A percentile compares a stretch with the other conserved stretches of the same genome.
These are phyloP conservation scores for Deroptyus accipitrinus DNA, from an alignment of 2,113 vertebrate genomes.

Conservation along the genomic window DNA sequence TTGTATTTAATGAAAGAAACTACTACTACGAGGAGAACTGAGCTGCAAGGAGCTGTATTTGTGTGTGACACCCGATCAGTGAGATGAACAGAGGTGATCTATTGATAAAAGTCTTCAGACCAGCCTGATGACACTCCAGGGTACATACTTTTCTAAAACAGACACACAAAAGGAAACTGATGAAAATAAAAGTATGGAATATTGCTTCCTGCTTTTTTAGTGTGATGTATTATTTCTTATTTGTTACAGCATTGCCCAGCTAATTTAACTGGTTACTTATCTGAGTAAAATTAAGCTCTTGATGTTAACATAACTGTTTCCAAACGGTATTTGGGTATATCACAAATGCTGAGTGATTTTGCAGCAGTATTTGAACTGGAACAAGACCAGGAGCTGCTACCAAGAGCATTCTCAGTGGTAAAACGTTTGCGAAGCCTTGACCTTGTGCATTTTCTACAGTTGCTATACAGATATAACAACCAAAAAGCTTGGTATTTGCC, in stretches of 20 bases:
- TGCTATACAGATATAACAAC: not conserved
- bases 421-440: not conserved
- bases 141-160: not conserved
- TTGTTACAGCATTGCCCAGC: not conserved
- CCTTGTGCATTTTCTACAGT: not conserved
- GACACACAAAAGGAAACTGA: not conserved
- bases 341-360: not conserved
- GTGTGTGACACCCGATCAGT: not conserved
- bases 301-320: not conserved
- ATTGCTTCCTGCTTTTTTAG: not conserved
- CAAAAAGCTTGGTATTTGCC: not conserved
- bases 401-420: not conserved
- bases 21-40: not conserved
- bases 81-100: not conserved
- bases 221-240: not conserved
- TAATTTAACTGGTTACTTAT: fast-evolving
- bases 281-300: not conserved
- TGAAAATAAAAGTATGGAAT: not conserved
- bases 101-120: not conserved
- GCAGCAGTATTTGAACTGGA: not conserved
- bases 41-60: not conserved
- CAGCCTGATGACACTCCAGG: not conserved
- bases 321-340: fast-evolving
- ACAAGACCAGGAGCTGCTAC: not conserved
- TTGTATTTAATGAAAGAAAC: not conserved